Conservation (phyloP, 2,888 invertebrate genomes). For the Boloria selene region DNA sequence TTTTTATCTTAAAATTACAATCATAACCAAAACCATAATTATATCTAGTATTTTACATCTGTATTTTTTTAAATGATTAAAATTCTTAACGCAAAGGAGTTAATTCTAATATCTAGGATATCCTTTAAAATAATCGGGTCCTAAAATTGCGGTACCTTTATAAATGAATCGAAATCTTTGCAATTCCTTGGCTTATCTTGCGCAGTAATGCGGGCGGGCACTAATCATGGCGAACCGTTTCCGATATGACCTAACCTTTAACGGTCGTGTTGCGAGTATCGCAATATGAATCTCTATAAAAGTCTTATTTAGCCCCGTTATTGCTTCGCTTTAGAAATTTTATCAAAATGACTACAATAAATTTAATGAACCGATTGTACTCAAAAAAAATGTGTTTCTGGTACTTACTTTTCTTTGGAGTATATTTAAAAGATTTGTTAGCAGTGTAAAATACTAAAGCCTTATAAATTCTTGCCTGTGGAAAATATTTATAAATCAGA, state of each 20-base stretch:
- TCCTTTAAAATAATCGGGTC: constrained; percentile 35
- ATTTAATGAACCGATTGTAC: no score
- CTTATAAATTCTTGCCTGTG: no score
- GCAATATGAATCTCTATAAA: constrained; percentile 61
- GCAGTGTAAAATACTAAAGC: no score
- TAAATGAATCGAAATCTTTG: constrained; percentile 40
- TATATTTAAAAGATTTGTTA: no score
- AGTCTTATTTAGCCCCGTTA: constrained; percentile 54
- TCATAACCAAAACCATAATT: no score
- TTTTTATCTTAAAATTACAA: no score
- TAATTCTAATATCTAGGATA: constrained; percentile 20
- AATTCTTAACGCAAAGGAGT: no score
- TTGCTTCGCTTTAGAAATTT: constrained; percentile 20
- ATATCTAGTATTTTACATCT: no score
- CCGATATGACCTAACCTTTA: constrained; percentile 58
- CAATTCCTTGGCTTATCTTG: constrained; percentile 50
- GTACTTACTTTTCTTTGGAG: no score
- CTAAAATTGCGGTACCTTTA: constrained; percentile 39
- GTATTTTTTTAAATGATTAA: no score
- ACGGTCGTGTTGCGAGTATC: constrained; percentile 45
- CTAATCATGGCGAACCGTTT: constrained; percentile 66
- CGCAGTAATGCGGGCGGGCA: constrained; percentile 50
- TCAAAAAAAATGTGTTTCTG: no score
- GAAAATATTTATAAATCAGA: no score
- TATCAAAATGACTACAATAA: neutral